Evolutionary conservation across 1,140 invertebrate genomes (phyloP).

Genomic region (Diploscapter pachys): DNA sequence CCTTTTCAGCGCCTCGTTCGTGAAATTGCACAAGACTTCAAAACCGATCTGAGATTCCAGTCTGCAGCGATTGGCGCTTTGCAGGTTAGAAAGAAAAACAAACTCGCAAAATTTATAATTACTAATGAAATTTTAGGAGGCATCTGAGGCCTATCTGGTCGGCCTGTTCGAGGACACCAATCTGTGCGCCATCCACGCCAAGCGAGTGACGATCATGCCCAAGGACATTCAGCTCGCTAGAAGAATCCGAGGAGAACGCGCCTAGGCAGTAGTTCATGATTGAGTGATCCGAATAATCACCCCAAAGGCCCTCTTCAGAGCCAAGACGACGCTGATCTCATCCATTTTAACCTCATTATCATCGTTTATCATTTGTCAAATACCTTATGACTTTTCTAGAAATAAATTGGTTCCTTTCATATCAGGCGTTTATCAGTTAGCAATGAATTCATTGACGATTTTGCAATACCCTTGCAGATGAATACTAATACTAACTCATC

Average conservation of each 20-base stretch:
- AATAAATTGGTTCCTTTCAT: no score
- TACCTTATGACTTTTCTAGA: no score
- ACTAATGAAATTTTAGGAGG: slow-evolving; percentile 68
- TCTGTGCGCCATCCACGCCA: slow-evolving; percentile 87
- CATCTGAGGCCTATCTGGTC: slow-evolving; percentile 81
- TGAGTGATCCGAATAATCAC: no score
- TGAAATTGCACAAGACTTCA: slow-evolving; percentile 78
- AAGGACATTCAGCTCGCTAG: slow-evolving; percentile 88
- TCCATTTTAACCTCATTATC: no score
- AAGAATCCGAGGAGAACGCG: slow-evolving; percentile 69
- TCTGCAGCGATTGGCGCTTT: slow-evolving; percentile 74
- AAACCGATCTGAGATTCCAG: slow-evolving; percentile 76
- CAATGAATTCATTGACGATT: no score
- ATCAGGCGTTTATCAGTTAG: no score
- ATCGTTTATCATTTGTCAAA: no score
- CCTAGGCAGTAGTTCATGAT: slow-evolving; percentile 47
- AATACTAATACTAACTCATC: no score
- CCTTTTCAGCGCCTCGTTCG: slow-evolving; percentile 60
- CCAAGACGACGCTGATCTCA: no score
- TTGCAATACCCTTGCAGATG: no score
- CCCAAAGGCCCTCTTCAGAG: no score
- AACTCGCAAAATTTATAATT: no score
- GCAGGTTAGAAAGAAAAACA: slow-evolving; percentile 21
- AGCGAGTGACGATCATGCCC: slow-evolving; percentile 90
- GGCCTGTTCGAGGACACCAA: slow-evolving; percentile 86